Base-by-base conservation (phyloP, 1,140 invertebrate species). In the Gonatopus flavifemur region DNA sequence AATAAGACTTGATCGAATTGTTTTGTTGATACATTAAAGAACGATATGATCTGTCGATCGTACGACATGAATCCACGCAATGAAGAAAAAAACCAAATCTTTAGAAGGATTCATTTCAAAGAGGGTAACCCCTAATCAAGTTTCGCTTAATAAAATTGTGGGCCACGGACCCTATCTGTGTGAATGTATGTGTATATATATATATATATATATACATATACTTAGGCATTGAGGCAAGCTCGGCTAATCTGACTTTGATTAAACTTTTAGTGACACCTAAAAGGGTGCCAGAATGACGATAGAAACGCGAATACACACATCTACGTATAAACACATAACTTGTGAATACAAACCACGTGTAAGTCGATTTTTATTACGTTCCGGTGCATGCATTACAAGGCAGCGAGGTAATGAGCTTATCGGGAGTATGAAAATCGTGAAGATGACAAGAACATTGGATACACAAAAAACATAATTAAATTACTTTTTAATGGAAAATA, bases 201-300 rank as follows among this genome's bases (percentile, higher is more conserved):
- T n/a, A n/a, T n/a, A n/a, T n/a, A n/a, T n/a, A n/a, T n/a, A n/a
- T n/a, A n/a, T n/a, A n/a, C n/a, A n/a, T n/a, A n/a, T 51, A 58
- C 58, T 55, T 44, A 48, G 41, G 49, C 49, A 55, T 47, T 46
- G 43, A 55, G 45, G 42, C 55, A 57, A 62, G 59, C 63, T 51
- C 49, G 58, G 71, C 74, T 76, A 76, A 76, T 76, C 74, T 76
- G 74, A 75, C 74, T 76, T 76, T 76, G 74, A 76, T 76, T 76
- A 76, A 76, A 75, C 69, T 76, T 76, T 76, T 73, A 75, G 71
- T 71, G 70, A 75, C 69, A 70, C 65, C 65, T 64, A 72, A 74
- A 70, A 66, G 70, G 70, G 65, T 64, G 67, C 57, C 48, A 39
- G 39, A n/a, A n/a, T n/a, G n/a, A 57, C 57, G 59, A 56, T 52